A percentile compares a stretch with the other conserved stretches of the same genome.
phyloP scores from a whole-genome alignment of 1,140 invertebrate genomes.

The Brachionus plicatilis region DNA sequence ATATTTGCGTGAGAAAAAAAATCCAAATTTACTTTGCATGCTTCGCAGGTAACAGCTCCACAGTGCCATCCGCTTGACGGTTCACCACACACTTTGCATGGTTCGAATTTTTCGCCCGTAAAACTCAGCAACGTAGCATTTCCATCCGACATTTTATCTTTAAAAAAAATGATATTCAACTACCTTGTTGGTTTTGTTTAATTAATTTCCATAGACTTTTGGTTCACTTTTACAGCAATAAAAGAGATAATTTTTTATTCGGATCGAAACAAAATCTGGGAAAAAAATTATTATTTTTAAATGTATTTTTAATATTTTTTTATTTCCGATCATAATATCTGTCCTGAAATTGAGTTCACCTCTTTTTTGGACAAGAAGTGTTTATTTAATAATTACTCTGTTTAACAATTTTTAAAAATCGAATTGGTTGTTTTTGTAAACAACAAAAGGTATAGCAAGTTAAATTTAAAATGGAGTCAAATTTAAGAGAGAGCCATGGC shows the following conservation, averaged over 20 bases:
- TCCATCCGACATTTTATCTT: constrained; percentile 29
- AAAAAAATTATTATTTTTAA: neutral
- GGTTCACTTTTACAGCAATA: neutral
- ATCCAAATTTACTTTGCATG: constrained; percentile 51
- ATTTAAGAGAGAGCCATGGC: neutral
- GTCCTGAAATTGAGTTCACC: constrained; percentile 36
- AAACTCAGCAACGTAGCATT: neutral
- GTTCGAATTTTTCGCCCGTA: constrained; percentile 36
- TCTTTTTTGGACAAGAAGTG: constrained; percentile 36
- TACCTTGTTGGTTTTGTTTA: too few relatives aligned
- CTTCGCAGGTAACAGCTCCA: constrained; percentile 55
- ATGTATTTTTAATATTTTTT: constrained; percentile 38
- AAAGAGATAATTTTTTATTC: neutral
- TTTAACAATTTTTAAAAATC: constrained; percentile 8
- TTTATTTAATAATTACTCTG: constrained; percentile 36
- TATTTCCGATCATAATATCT: constrained; percentile 33
- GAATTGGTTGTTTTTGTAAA: neutral
- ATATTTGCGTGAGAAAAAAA: neutral
- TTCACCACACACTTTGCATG: constrained; percentile 54
- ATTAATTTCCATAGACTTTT: neutral
- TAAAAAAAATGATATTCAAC: neutral
- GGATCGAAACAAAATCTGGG: neutral
- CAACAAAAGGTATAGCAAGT: neutral
- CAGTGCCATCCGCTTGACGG: constrained; percentile 55
- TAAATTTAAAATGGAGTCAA: neutral